Percentiles rank a stretch among this genome's conserved stretches.
These are phyloP conservation scores for Ischnura elegans DNA, from an alignment of 2,888 invertebrate genomes.

Conservation along the genomic window DNA sequence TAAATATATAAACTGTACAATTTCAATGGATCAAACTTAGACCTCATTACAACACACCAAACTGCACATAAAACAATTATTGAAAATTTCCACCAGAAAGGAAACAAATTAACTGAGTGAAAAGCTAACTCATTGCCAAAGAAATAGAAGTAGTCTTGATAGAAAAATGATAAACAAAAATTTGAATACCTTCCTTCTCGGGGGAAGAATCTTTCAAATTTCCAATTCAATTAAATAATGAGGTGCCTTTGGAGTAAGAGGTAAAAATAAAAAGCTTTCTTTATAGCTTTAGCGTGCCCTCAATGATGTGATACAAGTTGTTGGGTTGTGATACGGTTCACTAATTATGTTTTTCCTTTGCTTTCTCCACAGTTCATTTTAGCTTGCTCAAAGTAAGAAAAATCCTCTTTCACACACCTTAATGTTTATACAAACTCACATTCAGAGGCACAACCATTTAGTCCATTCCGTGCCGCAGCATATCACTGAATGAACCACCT, in stretches of 20 bases:
- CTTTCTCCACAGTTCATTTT: background rate
- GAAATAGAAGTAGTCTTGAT: background rate
- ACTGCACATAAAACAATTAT: background rate
- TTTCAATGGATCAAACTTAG: background rate
- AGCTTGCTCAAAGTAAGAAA: background rate
- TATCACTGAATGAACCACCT: background rate
- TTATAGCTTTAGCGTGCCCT: background rate
- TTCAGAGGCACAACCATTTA: background rate
- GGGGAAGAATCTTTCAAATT: background rate
- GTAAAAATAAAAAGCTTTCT: background rate
- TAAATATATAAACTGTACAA: conserved; percentile 13
- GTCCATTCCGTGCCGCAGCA: background rate
- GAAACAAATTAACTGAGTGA: background rate
- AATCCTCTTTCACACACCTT: background rate
- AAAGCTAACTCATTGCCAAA: background rate
- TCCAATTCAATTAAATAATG: background rate
- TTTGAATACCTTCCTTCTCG: background rate
- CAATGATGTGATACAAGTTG: background rate
- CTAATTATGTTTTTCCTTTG: background rate
- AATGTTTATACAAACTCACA: background rate
- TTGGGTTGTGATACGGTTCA: background rate
- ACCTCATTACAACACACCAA: background rate
- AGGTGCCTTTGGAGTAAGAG: background rate
- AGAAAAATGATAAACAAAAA: background rate
- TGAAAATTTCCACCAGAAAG: background rate